Evolutionary conservation across 2,113 vertebrate species (phyloP).

Genomic region (Passer montanus): DNA sequence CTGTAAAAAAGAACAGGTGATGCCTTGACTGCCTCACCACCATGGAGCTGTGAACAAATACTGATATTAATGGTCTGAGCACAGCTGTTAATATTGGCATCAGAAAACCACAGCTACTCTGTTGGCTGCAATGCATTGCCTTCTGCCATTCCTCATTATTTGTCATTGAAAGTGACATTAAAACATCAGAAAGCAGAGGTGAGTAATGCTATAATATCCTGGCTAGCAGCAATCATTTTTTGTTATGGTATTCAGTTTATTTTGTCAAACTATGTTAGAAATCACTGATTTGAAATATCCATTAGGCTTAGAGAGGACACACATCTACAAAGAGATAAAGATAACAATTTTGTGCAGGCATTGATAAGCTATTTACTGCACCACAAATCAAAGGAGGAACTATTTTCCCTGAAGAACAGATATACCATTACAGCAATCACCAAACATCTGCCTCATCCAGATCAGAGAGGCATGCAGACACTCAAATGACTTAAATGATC

Average conservation of each 20-base stretch:
- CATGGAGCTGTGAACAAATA: background rate
- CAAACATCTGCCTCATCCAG: background rate
- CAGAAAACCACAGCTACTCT: background rate
- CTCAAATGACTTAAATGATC: background rate
- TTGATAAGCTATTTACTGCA: background rate
- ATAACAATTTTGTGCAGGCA: background rate
- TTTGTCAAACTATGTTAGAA: background rate
- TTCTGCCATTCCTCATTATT: conserved; percentile 9
- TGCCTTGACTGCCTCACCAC: background rate
- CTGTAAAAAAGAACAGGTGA: background rate
- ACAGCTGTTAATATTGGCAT: background rate
- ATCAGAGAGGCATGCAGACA: background rate
- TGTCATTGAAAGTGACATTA: background rate
- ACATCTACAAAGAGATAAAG: background rate
- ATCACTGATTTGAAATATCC: background rate
- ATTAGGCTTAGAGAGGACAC: background rate
- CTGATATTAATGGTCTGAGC: background rate
- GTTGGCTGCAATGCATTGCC: background rate
- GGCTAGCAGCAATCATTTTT: background rate
- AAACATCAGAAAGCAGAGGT: background rate
- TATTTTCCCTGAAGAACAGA: background rate
- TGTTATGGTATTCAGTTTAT: background rate
- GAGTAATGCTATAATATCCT: background rate
- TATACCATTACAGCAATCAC: background rate
- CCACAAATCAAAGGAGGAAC: conserved; percentile 26